Evolutionary conservation across 2,888 invertebrate genomes (phyloP), one percentile per base, ranked within the genome.

Genomic region (Ashinkailepas kermadecensis): DNA sequence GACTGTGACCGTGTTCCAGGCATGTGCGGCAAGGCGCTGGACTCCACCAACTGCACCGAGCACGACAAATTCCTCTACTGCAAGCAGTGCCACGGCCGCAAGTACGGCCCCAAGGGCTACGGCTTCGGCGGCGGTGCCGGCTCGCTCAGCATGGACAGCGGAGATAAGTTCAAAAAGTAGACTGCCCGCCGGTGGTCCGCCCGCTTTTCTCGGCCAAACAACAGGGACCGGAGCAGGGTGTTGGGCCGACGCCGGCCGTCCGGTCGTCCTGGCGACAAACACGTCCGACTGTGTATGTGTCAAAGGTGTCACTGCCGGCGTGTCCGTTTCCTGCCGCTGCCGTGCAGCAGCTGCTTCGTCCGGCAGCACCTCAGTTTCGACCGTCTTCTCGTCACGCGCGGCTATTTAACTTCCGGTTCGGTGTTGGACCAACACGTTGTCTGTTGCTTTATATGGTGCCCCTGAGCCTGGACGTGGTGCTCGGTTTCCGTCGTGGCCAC

Each of bases 71-170:
- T 96, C 89, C 92, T 99, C 86, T 99, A 90, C 92, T 99, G 99
- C 92, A 98, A 97, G 91, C 91, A 92, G 87, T 97, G 99, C 91
- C 97, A 99, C 89, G 98, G 93, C 86, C 93, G 97, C 88, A 97
- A 97, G 91, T 98, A 94, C 90, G 99, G 99, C 88, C 98, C 98
- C 86, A 98, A 96, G 90, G 89, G 90, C 86, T 96, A 97, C 90
- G 98, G 98, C 86, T 98, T 97, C 89, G 98, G 99, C 86, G 96
- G 96, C 87, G 99, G 99, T 86, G 98, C 97, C 87, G 98, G 98
- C 85, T 95, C 95, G 89, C 91, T 98, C 87, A 96, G 95, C 89
- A 98, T 95, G 96, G 97, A 98, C 91, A 90, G 92, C 88, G 97
- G 97, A 85, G 92, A 94, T 85, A 96, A 97, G 88, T 92, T 97